These are phyloP conservation scores for Drosophila neocordata DNA, from an alignment of 1,140 invertebrate species.

Conservation along the genomic window DNA sequence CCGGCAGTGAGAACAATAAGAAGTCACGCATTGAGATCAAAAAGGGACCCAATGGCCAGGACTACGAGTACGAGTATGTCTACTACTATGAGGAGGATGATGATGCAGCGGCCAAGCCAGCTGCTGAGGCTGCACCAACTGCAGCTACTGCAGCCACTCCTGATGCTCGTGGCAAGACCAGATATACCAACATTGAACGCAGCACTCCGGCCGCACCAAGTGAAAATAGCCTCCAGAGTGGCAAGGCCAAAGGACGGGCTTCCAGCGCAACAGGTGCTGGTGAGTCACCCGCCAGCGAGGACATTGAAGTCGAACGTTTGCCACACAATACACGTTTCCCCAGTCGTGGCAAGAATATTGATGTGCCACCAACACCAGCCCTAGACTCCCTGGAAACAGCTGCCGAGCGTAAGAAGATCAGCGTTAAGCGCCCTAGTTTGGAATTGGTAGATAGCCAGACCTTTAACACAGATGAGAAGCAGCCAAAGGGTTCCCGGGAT, in stretches of 20 bases:
- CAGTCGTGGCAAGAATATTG: constrained; percentile 85
- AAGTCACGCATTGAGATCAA: constrained; percentile 90
- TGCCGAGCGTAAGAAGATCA: constrained; percentile 83
- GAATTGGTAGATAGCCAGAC: constrained; percentile 91
- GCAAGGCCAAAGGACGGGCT: constrained; percentile 83
- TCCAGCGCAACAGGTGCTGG: constrained; percentile 33
- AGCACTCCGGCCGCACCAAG: constrained; percentile 83
- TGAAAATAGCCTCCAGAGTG: constrained; percentile 84
- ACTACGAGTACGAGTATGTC: constrained; percentile 95
- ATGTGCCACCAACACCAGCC: constrained; percentile 70
- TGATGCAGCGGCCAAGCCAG: constrained; percentile 83
- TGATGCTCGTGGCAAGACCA: constrained; percentile 83
- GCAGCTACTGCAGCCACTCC: constrained; percentile 19
- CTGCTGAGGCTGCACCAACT: constrained; percentile 38
- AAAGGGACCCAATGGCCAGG: constrained; percentile 94
- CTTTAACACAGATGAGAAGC: constrained; percentile 89
- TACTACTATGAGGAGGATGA: constrained; percentile 96
- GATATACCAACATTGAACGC: constrained; percentile 88
- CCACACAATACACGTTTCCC: constrained; percentile 91
- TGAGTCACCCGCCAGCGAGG: constrained; percentile 80
- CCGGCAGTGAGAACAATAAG: constrained; percentile 82
- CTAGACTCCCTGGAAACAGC: constrained; percentile 81
- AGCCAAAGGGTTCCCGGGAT: constrained; percentile 74
- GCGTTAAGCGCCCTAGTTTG: constrained; percentile 86
- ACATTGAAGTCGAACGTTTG: constrained; percentile 86